phyloP scores from a whole-genome alignment of 2,888 invertebrate genomes.

The Habroteleia sp. region DNA sequence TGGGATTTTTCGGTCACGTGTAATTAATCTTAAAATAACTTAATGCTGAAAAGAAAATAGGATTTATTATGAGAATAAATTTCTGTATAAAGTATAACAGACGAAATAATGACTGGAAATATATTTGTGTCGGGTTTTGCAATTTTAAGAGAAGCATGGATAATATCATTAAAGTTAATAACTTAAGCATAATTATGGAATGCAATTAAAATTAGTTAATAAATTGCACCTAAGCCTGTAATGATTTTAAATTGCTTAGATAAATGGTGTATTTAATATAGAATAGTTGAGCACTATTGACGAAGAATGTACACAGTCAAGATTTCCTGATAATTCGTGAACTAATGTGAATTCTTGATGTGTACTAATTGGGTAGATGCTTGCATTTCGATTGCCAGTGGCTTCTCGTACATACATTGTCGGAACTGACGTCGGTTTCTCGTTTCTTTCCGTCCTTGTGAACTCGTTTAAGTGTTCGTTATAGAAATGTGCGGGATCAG shows the following conservation, averaged over 20 bases:
- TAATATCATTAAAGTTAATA: too few species aligned
- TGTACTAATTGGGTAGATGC: slow-evolving; percentile 56
- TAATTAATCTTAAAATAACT: too few species aligned
- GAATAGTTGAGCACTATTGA: slow-evolving; percentile 37
- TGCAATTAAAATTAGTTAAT: too few species aligned
- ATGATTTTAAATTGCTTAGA: slow-evolving; percentile 23
- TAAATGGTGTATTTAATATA: slow-evolving; percentile 34
- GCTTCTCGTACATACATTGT: slow-evolving; percentile 29
- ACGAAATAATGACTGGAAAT: too few species aligned
- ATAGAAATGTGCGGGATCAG: slow-evolving; percentile 24
- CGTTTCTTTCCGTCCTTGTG: slow-evolving; percentile 23
- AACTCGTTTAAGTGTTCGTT: slow-evolving; percentile 18
- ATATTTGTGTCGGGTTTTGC: too few species aligned
- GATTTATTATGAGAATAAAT: too few species aligned
- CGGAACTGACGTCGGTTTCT: slow-evolving; percentile 29
- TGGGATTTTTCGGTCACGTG: too few species aligned
- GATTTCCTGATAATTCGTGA: slow-evolving; percentile 47
- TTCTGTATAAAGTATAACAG: too few species aligned
- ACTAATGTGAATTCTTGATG: slow-evolving; percentile 50
- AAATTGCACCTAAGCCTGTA: slow-evolving; percentile 1
- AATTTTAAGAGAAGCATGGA: too few species aligned
- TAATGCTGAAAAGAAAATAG: too few species aligned
- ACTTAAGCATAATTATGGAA: too few species aligned
- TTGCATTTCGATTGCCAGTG: slow-evolving; percentile 42
- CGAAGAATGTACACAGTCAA: slow-evolving; percentile 31